A percentile compares a stretch with the other conserved stretches of the same genome.
These are phyloP conservation scores for Sesia bembeciformis DNA, from an alignment of 2,888 invertebrate species.

Conservation along the genomic window DNA sequence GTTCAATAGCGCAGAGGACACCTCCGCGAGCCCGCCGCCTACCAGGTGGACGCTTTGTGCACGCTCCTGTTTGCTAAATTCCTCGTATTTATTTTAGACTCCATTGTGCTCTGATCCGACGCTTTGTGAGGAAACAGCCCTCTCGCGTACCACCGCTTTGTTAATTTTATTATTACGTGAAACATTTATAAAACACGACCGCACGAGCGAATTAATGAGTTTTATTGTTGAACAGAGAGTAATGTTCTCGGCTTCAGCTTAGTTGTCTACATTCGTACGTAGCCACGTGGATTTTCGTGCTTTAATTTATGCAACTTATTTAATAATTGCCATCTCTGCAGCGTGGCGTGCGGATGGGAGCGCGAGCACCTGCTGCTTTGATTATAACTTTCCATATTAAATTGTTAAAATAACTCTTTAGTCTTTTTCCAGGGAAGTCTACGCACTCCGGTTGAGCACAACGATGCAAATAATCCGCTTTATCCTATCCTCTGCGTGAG, in stretches of 20 bases:
- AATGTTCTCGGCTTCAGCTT: conserved; percentile 49
- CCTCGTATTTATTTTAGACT: conserved; percentile 72
- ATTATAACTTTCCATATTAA: conserved; percentile 24
- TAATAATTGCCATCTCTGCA: conserved; percentile 35
- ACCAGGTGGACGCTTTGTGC: conserved; percentile 59
- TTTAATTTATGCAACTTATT: conserved; percentile 52
- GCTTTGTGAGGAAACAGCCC: conserved; percentile 68
- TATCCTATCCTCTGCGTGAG: conserved; percentile 34
- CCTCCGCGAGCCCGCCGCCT: conserved; percentile 23
- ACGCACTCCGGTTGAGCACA: conserved; percentile 10
- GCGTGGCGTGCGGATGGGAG: background rate
- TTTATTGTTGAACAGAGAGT: conserved; percentile 66
- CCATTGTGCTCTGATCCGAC: conserved; percentile 61
- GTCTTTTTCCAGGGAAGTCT: background rate
- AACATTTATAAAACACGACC: conserved; percentile 71
- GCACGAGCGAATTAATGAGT: conserved; percentile 68
- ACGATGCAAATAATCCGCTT: conserved; percentile 44
- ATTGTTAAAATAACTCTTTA: background rate
- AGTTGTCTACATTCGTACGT: conserved; percentile 39
- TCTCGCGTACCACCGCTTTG: conserved; percentile 59
- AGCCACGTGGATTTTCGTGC: conserved; percentile 36
- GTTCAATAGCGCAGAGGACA: conserved; percentile 39
- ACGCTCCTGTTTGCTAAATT: conserved; percentile 64
- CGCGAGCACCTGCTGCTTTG: conserved; percentile 40
- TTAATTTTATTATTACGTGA: conserved; percentile 74